These are phyloP conservation scores for Sphyrna mokarran DNA, from an alignment of 2,113 vertebrate species.

Conservation along the genomic window DNA sequence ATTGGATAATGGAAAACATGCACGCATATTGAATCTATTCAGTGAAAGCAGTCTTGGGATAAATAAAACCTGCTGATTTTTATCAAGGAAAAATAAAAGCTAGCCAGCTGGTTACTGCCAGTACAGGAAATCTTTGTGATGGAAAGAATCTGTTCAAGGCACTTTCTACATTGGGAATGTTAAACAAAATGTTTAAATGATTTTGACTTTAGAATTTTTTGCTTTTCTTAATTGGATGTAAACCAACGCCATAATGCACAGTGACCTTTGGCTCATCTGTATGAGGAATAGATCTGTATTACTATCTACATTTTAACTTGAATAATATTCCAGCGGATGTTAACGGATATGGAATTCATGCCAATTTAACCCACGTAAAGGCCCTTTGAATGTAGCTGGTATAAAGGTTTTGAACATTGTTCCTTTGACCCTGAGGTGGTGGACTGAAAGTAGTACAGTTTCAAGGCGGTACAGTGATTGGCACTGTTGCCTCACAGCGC, in stretches of 20 bases:
- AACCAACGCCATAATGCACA: neutral
- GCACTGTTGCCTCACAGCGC: too few species aligned
- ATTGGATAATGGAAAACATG: slow-evolving; percentile 22
- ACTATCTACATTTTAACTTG: neutral
- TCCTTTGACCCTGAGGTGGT: neutral
- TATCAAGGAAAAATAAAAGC: neutral
- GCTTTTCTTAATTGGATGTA: slow-evolving; percentile 15
- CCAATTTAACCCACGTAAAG: neutral
- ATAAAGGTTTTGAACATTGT: neutral
- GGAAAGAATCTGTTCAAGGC: slow-evolving; percentile 10
- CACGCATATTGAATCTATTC: slow-evolving; percentile 34
- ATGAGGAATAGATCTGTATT: neutral
- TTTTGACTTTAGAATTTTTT: neutral
- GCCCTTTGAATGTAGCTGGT: neutral
- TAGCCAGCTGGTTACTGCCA: slow-evolving; percentile 2
- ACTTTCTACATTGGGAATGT: neutral
- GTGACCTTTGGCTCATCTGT: neutral
- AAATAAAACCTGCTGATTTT: slow-evolving; percentile 28
- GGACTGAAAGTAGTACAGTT: neutral
- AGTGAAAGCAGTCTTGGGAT: slow-evolving; percentile 22
- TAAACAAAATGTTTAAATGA: neutral
- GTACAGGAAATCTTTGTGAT: slow-evolving; percentile 31
- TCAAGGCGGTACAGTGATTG: too few species aligned
- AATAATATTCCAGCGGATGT: neutral
- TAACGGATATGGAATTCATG: neutral